Base-by-base conservation (phyloP, 2,113 vertebrate genomes). In the Myiozetetes cayanensis region DNA sequence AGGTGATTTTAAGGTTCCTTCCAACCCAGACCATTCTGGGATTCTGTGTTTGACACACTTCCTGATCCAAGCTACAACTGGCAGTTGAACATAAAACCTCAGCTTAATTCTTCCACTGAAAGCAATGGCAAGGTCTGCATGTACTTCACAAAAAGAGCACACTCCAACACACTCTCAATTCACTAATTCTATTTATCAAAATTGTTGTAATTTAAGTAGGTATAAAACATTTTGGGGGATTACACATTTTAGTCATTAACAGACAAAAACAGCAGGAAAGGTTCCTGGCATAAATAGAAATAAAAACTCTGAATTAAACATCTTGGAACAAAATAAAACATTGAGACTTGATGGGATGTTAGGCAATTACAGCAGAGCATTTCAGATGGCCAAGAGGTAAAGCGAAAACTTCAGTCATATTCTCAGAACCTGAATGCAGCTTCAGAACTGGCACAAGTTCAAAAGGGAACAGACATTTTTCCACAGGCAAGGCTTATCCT, bases 311-410 rank as follows among this genome's bases (percentile, higher is more conserved):
- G 58, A 83, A 87, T 67, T 44, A 73, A 92, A 77, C 23, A 15
- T 80, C 39, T 72, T 80, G 81, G 43, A 95, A 93, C 76, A 94
- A 87, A 35, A 41, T 37, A 17, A 80, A 94, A 33, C 44, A 65
- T 2, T 35, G 43, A 83, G 59, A 39, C 43, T 68, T n/a, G 33
- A 86, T 8, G 73, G 52, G 47, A 80, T 46, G 35, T 52, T 43
- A 68, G 30, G 59, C 37, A 94, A 61, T 78, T 80, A 91, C 28
- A 87, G 50, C 28, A 49, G 8, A 78, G 52, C 24, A 53, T 53
- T 90, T 82, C 76, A 90, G 52, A 72, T 47, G 47, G 80, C 91
- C 55, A 87, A 77, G 56, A 94, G 70, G 73, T 85, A 85, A 86
- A 83, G n/a, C 1, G 41, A 83, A 92, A 83, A 93, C 55, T 92